A percentile compares a stretch with the other conserved stretches of the same genome.
These are phyloP conservation scores for Ursus arctos DNA, from an alignment of 2,113 vertebrate species.

Conservation along the genomic window DNA sequence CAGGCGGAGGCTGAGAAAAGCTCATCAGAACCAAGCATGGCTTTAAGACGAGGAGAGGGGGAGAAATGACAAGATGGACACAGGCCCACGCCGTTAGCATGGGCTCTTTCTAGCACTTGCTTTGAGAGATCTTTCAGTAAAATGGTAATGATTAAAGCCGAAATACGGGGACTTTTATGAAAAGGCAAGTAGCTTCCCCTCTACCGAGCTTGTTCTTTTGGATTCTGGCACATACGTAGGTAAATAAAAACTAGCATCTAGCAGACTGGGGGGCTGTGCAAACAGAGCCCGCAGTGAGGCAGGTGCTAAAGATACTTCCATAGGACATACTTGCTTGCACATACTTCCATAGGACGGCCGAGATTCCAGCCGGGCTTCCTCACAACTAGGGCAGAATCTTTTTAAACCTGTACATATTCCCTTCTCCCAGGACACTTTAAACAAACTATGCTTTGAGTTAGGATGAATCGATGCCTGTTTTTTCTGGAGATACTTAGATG, in stretches of 20 bases:
- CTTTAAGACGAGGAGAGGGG: not conserved
- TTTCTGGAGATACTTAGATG: not conserved
- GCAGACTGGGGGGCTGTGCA: not conserved
- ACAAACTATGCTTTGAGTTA: not conserved
- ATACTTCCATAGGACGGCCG: too few species aligned
- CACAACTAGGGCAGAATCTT: not conserved
- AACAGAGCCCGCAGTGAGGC: not conserved
- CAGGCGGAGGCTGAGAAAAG: rapidly evolving
- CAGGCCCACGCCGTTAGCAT: not conserved
- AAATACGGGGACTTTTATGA: not conserved
- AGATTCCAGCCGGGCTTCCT: not conserved
- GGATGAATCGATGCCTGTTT: not conserved
- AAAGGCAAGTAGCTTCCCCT: not conserved
- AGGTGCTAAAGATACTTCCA: rapidly evolving
- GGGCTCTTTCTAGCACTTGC: not conserved
- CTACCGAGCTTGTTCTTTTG: not conserved
- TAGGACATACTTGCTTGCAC: too few species aligned
- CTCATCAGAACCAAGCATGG: not conserved
- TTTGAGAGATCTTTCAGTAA: not conserved
- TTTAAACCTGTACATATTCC: not conserved
- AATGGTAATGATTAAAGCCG: not conserved
- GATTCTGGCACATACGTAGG: not conserved
- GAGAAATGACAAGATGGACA: not conserved
- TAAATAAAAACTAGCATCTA: not conserved
- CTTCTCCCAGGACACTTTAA: not conserved